Evolutionary conservation across 2,888 invertebrate species (phyloP).

Genomic region (Beris chalybata): DNA sequence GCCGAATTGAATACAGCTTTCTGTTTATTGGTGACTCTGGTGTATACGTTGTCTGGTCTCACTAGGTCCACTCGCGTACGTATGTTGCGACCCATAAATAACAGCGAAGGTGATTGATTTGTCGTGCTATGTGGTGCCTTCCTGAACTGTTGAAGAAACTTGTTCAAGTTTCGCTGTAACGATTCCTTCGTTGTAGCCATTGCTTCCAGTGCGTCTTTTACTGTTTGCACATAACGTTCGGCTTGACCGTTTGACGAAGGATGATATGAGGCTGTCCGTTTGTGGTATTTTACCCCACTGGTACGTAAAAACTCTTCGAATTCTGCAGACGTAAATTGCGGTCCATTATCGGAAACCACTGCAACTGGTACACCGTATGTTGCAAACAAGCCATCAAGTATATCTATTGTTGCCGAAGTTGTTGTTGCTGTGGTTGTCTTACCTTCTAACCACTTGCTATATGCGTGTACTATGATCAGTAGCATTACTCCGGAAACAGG

Average conservation of each 20-base stretch:
- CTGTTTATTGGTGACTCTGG: neutral
- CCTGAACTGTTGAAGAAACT: constrained; percentile 34
- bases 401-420: constrained; percentile 37
- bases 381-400: constrained; percentile 39
- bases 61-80: neutral
- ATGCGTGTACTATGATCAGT: constrained; percentile 50
- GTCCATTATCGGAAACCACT: constrained; percentile 43
- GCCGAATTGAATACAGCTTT: neutral
- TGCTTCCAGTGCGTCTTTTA: constrained; percentile 34
- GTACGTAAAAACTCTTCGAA: constrained; percentile 31
- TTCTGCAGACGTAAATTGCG: constrained; percentile 39
- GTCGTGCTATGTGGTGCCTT: constrained; percentile 36
- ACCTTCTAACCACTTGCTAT: constrained; percentile 54
- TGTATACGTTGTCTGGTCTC: neutral
- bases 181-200: constrained; percentile 30
- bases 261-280: constrained; percentile 41
- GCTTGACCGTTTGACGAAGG: constrained; percentile 37
- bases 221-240: constrained; percentile 14
- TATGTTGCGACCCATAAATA: constrained; percentile 37
- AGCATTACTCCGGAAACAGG: constrained; percentile 47
- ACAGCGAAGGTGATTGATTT: constrained; percentile 39
- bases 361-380: constrained; percentile 42
- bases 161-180: constrained; percentile 23
- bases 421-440: constrained; percentile 41
- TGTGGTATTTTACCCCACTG: constrained; percentile 38